These are phyloP conservation scores for Paracanthobrama guichenoti DNA, from an alignment of 2,113 vertebrate genomes.

Conservation along the genomic window DNA sequence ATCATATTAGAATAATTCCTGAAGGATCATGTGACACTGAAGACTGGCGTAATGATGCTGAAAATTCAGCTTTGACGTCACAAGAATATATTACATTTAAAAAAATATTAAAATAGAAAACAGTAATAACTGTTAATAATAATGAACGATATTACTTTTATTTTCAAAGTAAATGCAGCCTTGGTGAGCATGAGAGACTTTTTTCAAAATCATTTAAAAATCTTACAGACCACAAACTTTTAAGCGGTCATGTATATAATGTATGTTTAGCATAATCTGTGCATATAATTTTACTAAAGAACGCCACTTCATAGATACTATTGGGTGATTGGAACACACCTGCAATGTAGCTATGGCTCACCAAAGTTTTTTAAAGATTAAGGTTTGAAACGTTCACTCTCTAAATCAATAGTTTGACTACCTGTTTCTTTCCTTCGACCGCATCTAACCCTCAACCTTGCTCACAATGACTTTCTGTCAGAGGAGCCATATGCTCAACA, in stretches of 20 bases:
- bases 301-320: background rate
- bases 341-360: background rate
- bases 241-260: background rate
- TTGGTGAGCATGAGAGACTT: background rate
- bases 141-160: background rate
- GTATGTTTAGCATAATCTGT: background rate
- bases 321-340: background rate
- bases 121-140: background rate
- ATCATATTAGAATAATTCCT: background rate
- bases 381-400: background rate
- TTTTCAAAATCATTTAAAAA: background rate
- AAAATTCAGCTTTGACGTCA: background rate
- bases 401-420: background rate
- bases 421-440: background rate
- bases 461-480: constrained; percentile 26
- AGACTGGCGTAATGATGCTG: background rate
- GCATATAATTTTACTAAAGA: background rate
- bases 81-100: background rate
- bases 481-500: constrained; percentile 48
- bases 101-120: background rate
- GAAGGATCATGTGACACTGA: background rate
- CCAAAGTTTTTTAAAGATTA: background rate
- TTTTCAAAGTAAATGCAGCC: background rate
- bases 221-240: background rate
- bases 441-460: constrained; percentile 27